These are phyloP conservation scores for Punctoribates punctum DNA, from an alignment of 2,888 invertebrate genomes.

Conservation along the genomic window DNA sequence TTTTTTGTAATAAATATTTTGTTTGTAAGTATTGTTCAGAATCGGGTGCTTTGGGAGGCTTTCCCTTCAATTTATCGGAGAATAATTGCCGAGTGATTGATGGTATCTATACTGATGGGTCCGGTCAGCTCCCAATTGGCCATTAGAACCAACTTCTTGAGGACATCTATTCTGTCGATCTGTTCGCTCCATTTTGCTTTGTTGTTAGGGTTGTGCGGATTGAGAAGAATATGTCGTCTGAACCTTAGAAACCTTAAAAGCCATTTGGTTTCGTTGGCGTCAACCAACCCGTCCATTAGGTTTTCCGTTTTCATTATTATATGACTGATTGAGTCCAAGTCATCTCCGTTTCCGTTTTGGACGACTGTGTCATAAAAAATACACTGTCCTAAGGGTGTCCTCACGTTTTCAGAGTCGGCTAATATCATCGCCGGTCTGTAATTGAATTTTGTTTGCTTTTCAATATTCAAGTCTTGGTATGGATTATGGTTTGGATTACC, in stretches of 20 bases:
- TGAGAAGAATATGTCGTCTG: conserved; percentile 7
- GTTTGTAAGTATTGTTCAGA: too few species aligned
- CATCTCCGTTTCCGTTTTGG: conserved; percentile 40
- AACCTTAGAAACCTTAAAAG: conserved; percentile 5
- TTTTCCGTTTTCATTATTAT: conserved; percentile 20
- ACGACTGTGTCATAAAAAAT: conserved; percentile 40
- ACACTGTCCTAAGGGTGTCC: conserved; percentile 33
- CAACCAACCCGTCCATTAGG: background rate
- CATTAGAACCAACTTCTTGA: background rate
- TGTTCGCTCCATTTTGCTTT: conserved; percentile 16
- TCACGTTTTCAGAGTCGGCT: background rate
- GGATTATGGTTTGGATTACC: too few species aligned
- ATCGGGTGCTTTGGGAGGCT: too few species aligned
- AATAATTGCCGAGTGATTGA: conserved; percentile 27
- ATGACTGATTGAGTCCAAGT: conserved; percentile 32
- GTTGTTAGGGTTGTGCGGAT: conserved; percentile 25
- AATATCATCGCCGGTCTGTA: conserved; percentile 37
- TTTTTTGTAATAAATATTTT: too few species aligned
- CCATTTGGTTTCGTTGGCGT: conserved; percentile 26
- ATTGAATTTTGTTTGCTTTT: too few species aligned
- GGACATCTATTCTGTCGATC: conserved; percentile 25
- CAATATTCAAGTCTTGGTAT: too few species aligned
- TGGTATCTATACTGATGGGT: conserved; percentile 36
- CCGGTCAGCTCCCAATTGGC: conserved; percentile 32
- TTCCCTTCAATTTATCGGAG: background rate